phyloP scores from a whole-genome alignment of 2,797 vertebrate genomes.

The Pangasius macronema region DNA sequence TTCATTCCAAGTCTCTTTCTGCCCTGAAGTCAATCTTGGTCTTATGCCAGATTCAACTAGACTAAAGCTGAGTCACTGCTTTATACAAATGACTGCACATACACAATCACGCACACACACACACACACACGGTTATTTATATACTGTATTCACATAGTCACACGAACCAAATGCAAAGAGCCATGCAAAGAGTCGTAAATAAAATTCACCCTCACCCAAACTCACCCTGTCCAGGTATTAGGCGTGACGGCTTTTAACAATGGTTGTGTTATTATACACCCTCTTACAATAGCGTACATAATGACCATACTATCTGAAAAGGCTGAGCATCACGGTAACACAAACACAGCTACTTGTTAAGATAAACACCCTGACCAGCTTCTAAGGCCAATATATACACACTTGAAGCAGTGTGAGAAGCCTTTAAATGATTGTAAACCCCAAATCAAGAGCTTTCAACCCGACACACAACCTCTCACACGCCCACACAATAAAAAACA shows the following conservation, averaged over 20 bases:
- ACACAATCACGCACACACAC: conserved; percentile 60
- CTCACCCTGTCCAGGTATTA: conserved; percentile 12
- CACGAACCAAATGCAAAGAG: conserved; percentile 34
- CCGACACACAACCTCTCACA: conserved; percentile 19
- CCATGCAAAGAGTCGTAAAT: neutral
- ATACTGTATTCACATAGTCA: conserved; percentile 15
- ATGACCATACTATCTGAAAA: neutral
- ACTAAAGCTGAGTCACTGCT: conserved; percentile 74
- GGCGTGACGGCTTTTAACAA: neutral
- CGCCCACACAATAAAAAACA: conserved; percentile 26
- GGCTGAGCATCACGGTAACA: neutral
- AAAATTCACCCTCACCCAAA: conserved; percentile 9
- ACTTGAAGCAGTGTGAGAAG: conserved; percentile 59
- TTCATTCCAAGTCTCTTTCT: conserved; percentile 48
- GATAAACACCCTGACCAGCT: conserved; percentile 4
- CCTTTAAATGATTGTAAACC: conserved; percentile 62
- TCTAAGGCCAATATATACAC: conserved; percentile 61
- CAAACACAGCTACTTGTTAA: conserved; percentile 2
- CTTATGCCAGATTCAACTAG: conserved; percentile 62
- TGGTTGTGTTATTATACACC: neutral
- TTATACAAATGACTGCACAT: conserved; percentile 70
- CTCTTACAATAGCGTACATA: neutral
- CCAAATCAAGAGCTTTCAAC: conserved; percentile 13
- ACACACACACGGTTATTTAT: conserved; percentile 51
- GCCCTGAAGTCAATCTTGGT: conserved; percentile 65